phyloP scores from a whole-genome alignment of 2,113 vertebrate species.

The Pomatorhinus ruficollis region DNA sequence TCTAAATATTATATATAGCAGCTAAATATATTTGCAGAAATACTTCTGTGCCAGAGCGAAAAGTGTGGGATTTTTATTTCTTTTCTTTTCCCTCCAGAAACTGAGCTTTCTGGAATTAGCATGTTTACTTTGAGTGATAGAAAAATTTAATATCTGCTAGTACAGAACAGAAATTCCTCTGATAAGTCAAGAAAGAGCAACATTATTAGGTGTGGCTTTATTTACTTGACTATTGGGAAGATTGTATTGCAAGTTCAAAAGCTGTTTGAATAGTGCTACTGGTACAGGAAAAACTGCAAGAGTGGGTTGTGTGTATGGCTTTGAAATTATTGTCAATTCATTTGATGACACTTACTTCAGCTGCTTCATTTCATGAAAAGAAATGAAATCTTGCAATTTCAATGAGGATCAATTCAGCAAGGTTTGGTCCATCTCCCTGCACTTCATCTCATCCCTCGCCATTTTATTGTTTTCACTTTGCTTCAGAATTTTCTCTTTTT shows the following conservation, averaged over 20 bases:
- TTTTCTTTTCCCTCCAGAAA: neutral
- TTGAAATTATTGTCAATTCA: neutral
- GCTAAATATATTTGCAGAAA: conserved; percentile 13
- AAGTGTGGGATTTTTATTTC: neutral
- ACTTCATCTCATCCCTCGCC: neutral
- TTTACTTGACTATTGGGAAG: neutral
- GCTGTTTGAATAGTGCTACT: neutral
- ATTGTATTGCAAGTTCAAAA: neutral
- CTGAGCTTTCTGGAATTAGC: neutral
- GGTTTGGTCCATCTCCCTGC: neutral
- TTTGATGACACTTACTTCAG: neutral
- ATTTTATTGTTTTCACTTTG: neutral
- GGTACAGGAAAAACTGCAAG: neutral
- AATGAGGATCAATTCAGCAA: neutral
- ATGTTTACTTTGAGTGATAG: neutral
- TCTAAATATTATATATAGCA: neutral
- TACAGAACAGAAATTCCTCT: neutral
- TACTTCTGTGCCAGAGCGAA: neutral
- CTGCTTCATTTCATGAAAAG: neutral
- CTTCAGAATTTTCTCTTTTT: neutral
- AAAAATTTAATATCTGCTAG: neutral
- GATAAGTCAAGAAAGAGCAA: neutral
- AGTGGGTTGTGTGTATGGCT: neutral
- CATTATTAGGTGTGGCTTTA: neutral
- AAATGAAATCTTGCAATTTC: neutral